Evolutionary conservation across 2,113 vertebrate genomes (phyloP).

Genomic region (Balaenoptera acutorostrata): DNA sequence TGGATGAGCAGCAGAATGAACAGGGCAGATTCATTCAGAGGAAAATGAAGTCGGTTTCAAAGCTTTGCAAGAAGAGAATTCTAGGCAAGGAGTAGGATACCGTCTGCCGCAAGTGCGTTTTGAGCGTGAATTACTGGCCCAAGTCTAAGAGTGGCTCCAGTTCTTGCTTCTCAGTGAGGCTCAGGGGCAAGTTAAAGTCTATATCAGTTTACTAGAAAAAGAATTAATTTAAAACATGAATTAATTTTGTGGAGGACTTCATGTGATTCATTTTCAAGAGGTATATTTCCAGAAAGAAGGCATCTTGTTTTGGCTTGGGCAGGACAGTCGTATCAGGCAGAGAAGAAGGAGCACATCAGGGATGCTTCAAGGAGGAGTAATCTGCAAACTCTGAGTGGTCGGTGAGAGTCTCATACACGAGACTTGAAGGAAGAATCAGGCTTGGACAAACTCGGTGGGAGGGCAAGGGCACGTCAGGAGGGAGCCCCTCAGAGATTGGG

Average conservation of each 20-base stretch:
- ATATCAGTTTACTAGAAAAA: neutral
- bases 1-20: neutral
- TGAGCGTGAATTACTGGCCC: neutral
- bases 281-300: neutral
- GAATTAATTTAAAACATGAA: neutral
- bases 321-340: neutral
- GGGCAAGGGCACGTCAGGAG: neutral
- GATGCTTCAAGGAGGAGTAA: neutral
- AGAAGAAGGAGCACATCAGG: neutral
- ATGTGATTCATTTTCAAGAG: neutral
- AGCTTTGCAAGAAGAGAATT: neutral
- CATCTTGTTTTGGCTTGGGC: neutral
- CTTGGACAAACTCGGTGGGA: neutral
- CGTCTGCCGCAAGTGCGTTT: neutral
- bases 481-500: neutral
- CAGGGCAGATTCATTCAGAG: neutral
- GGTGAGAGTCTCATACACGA: neutral
- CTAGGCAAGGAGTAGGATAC: neutral
- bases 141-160: neutral
- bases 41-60: neutral
- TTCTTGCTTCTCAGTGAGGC: neutral
- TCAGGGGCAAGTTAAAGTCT: neutral
- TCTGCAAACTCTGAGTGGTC: neutral
- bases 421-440: neutral
- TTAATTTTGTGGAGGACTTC: neutral